Percentiles rank a stretch among this genome's conserved stretches.
Evolutionary conservation across 2,888 invertebrate genomes (phyloP).

Genomic region (Argyresthia albistria): DNA sequence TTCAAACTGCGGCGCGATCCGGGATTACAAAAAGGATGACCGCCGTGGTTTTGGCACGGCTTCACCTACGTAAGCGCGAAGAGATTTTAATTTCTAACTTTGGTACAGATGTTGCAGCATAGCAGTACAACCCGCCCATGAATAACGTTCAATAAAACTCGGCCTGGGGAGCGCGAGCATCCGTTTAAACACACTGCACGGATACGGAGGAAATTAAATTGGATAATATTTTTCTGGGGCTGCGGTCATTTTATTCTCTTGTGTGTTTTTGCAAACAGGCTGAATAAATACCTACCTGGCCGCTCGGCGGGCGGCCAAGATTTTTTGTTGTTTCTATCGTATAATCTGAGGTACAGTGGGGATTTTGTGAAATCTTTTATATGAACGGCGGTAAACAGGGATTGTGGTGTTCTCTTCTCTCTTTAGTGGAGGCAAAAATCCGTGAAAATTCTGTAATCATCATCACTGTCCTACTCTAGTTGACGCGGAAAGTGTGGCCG

Average conservation of each 20-base stretch:
- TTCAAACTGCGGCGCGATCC: not conserved
- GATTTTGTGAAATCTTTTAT: not conserved
- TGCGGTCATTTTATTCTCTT: slow-evolving; percentile 15
- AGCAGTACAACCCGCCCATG: slow-evolving; percentile 1
- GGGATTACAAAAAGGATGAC: not conserved
- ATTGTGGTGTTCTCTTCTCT: no score
- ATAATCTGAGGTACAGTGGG: not conserved
- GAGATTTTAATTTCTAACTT: slow-evolving; percentile 5
- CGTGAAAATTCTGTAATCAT: no score
- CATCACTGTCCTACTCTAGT: no score
- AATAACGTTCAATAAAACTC: slow-evolving; percentile 9
- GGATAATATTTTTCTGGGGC: slow-evolving; percentile 21
- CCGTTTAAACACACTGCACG: slow-evolving; percentile 12
- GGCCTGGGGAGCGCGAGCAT: not conserved
- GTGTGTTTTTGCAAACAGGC: slow-evolving; percentile 17
- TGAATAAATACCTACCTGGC: slow-evolving; percentile 10
- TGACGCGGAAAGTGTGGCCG: no score
- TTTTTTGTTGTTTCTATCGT: slow-evolving; percentile 6
- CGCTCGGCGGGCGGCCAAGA: slow-evolving; percentile 4
- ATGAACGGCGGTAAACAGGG: no score
- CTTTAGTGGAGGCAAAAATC: no score
- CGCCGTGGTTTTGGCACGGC: slow-evolving; percentile 2
- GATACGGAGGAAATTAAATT: slow-evolving; percentile 26
- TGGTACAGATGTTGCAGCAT: slow-evolving; percentile 3
- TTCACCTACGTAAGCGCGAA: slow-evolving; percentile 1